phyloP scores from a whole-genome alignment of 2,888 invertebrate genomes.

The Psylliodes chrysocephalus region DNA sequence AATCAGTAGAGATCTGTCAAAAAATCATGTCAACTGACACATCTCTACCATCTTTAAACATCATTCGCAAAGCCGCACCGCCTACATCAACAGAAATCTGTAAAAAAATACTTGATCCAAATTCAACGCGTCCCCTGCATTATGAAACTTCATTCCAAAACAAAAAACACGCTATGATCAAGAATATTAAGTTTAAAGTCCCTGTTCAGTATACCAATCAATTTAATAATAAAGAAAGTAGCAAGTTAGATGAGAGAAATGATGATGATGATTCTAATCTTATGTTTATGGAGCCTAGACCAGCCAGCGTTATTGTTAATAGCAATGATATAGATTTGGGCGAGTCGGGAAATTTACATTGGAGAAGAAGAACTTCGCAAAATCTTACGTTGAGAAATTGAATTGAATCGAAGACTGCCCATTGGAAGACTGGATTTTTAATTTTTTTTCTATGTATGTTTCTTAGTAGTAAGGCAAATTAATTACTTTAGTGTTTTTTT shows the following conservation, averaged over 20 bases:
- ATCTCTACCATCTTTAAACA: slow-evolving; percentile 39
- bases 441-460: background rate
- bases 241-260: slow-evolving; percentile 16
- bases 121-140: slow-evolving; percentile 51
- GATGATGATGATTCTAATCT: slow-evolving; percentile 34
- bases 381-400: slow-evolving; percentile 40
- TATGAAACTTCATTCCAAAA: slow-evolving; percentile 61
- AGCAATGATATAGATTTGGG: slow-evolving; percentile 20
- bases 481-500: background rate
- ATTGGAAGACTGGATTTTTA: slow-evolving; percentile 1
- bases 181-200: slow-evolving; percentile 64
- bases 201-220: slow-evolving; percentile 60
- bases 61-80: slow-evolving; percentile 48
- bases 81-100: slow-evolving; percentile 52
- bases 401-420: slow-evolving; percentile 12
- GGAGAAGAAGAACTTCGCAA: slow-evolving; percentile 65
- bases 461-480: background rate
- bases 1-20: slow-evolving; percentile 60
- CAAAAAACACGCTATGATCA: slow-evolving; percentile 59
- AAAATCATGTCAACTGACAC: slow-evolving; percentile 58
- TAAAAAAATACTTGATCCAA: slow-evolving; percentile 53
- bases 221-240: slow-evolving; percentile 44
- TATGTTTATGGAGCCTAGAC: slow-evolving; percentile 49
- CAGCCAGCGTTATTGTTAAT: slow-evolving; percentile 56
- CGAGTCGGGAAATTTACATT: slow-evolving; percentile 62